Evolutionary conservation across 2,797 vertebrate species (phyloP), one percentile per base, ranked within the genome.

Genomic region (Ctenochaetus hawaiiensis): DNA sequence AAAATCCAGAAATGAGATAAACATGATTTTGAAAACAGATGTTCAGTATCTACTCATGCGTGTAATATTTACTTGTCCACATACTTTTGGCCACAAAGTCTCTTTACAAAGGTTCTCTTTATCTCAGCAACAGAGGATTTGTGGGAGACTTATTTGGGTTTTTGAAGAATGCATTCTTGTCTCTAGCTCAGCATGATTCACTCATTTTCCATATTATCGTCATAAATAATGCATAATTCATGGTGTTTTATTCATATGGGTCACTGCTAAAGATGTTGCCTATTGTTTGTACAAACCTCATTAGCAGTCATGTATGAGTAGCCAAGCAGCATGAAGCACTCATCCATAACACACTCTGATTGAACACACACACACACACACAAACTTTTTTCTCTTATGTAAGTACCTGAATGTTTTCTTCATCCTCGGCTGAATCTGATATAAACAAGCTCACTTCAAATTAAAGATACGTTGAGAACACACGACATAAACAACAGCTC

Each of bases 231-330:
- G n/a, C 37, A 72, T 77, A 17, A 59, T 67, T 69, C 45, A 49
- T 62, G 62, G 16, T 52, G 56, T 48, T 71, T 68, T 65, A 67
- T 77, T 83, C 48, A 72, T 67, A 60, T 1, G 20, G 68, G 72
- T 61, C 75, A 76, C 30, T 44, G 52, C 61, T 57, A 18, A 58
- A 67, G 68, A 61, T 53, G 67, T 1, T 22, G 41, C 69, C 66
- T 56, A 2, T 72, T 80, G 66, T 80, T 82, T 83, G 60, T 17
- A 34, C 48, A 61, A 70, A 53, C 41, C 75, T 87, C 51, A 80
- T 80, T 70, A 87, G 61, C 73, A 80, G 67, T 75, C 76, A 53
- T 56, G 67, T 85, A 72, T 17, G 52, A 79, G 34, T 17, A 70
- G 49, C 20, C 18, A 10, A 70, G 69, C 52, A 70, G 71, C 17